Evolutionary conservation across 2,113 vertebrate genomes (phyloP), one percentile per base, ranked within the genome.

Genomic region (Lamprotornis superbus): DNA sequence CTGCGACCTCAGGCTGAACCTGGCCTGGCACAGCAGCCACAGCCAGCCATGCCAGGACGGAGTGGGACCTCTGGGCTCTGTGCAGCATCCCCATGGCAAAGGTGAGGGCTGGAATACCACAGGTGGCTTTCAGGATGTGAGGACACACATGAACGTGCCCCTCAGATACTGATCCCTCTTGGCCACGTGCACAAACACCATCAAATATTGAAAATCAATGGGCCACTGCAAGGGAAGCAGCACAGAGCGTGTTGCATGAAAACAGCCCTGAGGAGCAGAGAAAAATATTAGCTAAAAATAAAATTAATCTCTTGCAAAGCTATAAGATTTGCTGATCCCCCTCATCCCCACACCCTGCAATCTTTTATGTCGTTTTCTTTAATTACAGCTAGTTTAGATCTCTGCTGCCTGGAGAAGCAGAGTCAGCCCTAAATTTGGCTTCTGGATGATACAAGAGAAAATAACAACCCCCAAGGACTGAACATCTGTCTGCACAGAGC

Each of bases 271-370:
- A 94, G 93, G 83, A 91, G n/a, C 40, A 64, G 64, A 33, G 67
- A 63, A 64, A 91, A 88, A 81, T 20, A 74, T 52, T 59, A 94
- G 80, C 89, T 92, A 94, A 95, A 96, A 92, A 89, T 89, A 84
- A 94, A 94, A 94, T 82, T 50, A 90, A 89, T 91, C 89, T 92
- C 80, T 92, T 5, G 52, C 69, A 87, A 84, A 92, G 89, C 91
- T 40, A 15, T 20, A 37, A 83, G 80, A 89, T 75, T 88, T 77
- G 50, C 47, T 80, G 56, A 84, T 80, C 31, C 0, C 55, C 71
- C n/a, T 52, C 50, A 78, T 61, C 37, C 68, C 15, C 23, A 33
- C 53, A 40, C 55, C 1, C 65, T 25, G 68, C 91, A 87, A 92
- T 74, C 68, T 77, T 93, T 77, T 76, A 53, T 83, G 77, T 74